Conservation (phyloP, 2,888 invertebrate species). For the Habrosyne pyritoides region DNA sequence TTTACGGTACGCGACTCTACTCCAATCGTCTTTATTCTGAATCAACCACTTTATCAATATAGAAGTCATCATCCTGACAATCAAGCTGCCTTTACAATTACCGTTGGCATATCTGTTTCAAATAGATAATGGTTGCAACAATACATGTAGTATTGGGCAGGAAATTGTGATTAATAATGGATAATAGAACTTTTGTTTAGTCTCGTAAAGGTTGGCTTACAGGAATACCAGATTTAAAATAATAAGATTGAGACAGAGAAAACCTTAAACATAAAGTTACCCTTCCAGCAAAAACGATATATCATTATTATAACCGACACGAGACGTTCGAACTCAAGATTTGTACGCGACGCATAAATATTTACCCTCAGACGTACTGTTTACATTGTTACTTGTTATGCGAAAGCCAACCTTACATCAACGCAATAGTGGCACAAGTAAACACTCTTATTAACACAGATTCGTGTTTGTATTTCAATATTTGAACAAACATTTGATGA, state of each 20-base stretch:
- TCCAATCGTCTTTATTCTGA: too few species aligned
- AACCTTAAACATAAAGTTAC: constrained; percentile 8
- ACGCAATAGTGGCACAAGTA: background rate
- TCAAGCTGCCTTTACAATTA: too few species aligned
- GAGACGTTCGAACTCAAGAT: constrained; percentile 36
- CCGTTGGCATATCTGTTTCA: too few species aligned
- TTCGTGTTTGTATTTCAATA: constrained; percentile 11
- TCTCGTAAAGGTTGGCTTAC: background rate
- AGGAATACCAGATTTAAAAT: background rate
- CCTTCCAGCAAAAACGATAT: constrained; percentile 27
- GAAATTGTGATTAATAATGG: too few species aligned
- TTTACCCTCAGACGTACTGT: constrained; percentile 36
- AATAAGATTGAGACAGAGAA: constrained; percentile 1
- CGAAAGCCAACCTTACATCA: background rate
- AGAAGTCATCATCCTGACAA: too few species aligned
- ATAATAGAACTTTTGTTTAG: too few species aligned
- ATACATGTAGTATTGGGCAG: too few species aligned
- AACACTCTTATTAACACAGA: background rate
- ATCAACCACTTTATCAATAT: too few species aligned
- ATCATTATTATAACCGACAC: constrained; percentile 38
- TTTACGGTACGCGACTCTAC: too few species aligned
- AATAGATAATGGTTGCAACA: too few species aligned
- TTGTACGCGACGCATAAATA: constrained; percentile 39
- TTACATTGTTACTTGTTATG: constrained; percentile 13
- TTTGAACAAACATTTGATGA: constrained; percentile 13